phyloP scores from a whole-genome alignment of 2,888 invertebrate species.

The Dryocosmus kuriphilus region DNA sequence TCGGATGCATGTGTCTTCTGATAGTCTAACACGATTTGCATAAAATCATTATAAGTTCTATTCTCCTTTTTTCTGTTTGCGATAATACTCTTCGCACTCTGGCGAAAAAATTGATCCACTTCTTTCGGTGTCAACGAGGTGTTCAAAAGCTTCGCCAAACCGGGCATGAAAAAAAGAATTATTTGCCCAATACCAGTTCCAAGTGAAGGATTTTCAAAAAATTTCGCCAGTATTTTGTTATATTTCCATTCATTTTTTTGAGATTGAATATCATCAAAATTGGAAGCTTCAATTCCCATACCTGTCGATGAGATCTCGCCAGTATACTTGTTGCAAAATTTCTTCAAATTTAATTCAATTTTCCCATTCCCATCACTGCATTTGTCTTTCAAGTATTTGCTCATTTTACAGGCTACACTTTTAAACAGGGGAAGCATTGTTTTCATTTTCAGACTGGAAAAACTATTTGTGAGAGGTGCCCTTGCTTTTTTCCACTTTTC shows the following conservation, averaged over 20 bases:
- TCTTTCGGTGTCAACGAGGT: constrained; percentile 53
- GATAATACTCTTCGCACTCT: constrained; percentile 59
- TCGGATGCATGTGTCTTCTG: constrained; percentile 54
- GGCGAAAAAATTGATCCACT: constrained; percentile 62
- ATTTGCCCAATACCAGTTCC: constrained; percentile 19
- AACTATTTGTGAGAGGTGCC: constrained; percentile 8
- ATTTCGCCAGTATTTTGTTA: background rate
- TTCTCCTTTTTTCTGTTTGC: constrained; percentile 61
- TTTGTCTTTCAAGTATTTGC: constrained; percentile 32
- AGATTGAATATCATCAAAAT: constrained; percentile 6
- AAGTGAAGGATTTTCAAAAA: background rate
- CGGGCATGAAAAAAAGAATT: constrained; percentile 53
- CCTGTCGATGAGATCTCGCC: constrained; percentile 15
- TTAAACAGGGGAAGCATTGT: constrained; percentile 35
- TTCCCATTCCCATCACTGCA: background rate
- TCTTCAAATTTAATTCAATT: background rate
- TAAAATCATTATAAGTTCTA: constrained; percentile 76
- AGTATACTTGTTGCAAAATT: background rate
- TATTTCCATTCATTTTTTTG: background rate
- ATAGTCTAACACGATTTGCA: constrained; percentile 76
- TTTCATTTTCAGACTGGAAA: constrained; percentile 47
- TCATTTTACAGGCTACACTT: constrained; percentile 40
- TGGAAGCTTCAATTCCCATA: constrained; percentile 9
- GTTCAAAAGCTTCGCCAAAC: constrained; percentile 46
- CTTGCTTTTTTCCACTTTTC: constrained; percentile 42